Evolutionary conservation across 2,797 vertebrate species (phyloP), one percentile per base, ranked within the genome.

Genomic region (Acanthis flammea): DNA sequence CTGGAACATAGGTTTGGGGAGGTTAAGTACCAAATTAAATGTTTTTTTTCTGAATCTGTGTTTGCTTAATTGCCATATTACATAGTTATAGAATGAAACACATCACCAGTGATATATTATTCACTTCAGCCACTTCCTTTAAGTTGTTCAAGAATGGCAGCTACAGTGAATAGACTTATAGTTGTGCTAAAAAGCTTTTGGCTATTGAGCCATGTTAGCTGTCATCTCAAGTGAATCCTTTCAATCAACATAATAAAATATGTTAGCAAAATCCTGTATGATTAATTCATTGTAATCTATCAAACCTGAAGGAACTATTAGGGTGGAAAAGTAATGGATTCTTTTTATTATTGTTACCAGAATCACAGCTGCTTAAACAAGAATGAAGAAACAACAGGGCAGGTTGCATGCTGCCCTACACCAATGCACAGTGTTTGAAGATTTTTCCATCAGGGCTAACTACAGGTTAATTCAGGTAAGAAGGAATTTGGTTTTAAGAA

Each of bases 191-290:
- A 86, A 78, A 92, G 67, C 90, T 93, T 92, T 94, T 70, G 94
- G 88, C 71, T 95, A 39, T 77, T 77, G 74, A 91, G 63, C 48
- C 63, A 54, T 88, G 79, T 83, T 93, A 97, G 84, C 94, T 96
- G 73, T 96, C 92, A 94, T 92, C 39, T 92, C 76, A 95, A 94
- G 87, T 80, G 87, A 96, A 66, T 68, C 50, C 66, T 42, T 89
- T 85, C 81, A 96, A 83, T 88, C 66, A 73, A 84, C 62, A 95
- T 95, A 96, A 95, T 92, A 97, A 96, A 96, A 96, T 86, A 78
- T 63, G 79, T 79, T 95, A 94, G 96, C 94, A 92, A 86, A 94
- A 80, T 92, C 41, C 31, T 81, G 22, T 72, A 74, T 95, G 93
- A 88, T 74, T 91, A 97, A 97, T 96, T 96, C 83, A 81, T 88